phyloP scores from a whole-genome alignment of 2,888 invertebrate genomes.

The Stenurella melanura region DNA sequence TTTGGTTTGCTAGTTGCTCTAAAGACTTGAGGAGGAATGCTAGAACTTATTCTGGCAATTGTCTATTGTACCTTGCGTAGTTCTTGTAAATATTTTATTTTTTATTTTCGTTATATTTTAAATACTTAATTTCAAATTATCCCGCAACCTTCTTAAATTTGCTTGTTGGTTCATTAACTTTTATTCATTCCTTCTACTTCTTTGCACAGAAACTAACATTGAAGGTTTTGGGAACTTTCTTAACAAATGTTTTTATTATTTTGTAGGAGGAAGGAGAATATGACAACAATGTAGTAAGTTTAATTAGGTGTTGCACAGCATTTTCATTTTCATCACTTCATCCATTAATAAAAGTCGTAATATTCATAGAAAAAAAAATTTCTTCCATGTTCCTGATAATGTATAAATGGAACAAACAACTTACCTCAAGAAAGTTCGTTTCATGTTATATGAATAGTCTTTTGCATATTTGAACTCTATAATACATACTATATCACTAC shows the following conservation, averaged over 20 bases:
- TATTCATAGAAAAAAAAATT: no score
- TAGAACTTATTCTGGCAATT: no score
- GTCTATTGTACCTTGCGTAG: background rate
- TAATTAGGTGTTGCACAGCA: constrained; percentile 14
- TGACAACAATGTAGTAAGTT: constrained; percentile 25
- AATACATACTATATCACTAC: no score
- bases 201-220: background rate
- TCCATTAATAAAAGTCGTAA: background rate
- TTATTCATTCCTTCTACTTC: background rate
- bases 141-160: background rate
- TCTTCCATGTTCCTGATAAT: no score
- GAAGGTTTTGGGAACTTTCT: constrained; percentile 15
- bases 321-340: constrained; percentile 10
- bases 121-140: background rate
- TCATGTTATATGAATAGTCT: no score
- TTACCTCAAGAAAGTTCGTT: no score
- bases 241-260: constrained; percentile 21
- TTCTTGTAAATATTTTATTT: background rate
- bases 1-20: no score
- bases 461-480: no score
- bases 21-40: no score
- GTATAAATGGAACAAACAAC: no score
- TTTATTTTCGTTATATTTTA: background rate
- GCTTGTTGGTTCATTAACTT: background rate
- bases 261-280: constrained; percentile 24